These are phyloP conservation scores for Oscheius sp. DNA, from an alignment of 1,140 invertebrate genomes.

Conservation along the genomic window DNA sequence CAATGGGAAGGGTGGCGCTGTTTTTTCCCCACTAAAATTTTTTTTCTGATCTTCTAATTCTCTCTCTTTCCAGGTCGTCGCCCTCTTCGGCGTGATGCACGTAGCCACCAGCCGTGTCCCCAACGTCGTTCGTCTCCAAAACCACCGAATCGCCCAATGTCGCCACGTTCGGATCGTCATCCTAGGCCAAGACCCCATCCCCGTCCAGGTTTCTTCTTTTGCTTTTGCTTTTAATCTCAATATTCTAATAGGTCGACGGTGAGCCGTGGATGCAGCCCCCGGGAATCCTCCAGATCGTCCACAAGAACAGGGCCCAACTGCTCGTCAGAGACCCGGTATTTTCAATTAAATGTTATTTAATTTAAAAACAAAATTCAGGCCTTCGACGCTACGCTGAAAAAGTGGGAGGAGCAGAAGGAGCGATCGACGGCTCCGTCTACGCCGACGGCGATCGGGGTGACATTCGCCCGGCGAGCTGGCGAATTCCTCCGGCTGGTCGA, in stretches of 20 bases:
- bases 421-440: slow-evolving; percentile 34
- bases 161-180: slow-evolving; percentile 91
- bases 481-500: slow-evolving; percentile 29
- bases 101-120: slow-evolving; percentile 81
- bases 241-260: slow-evolving; percentile 74
- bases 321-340: slow-evolving; percentile 79
- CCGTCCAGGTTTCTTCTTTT: slow-evolving; percentile 32
- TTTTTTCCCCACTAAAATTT: too few relatives aligned
- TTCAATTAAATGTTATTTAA: not conserved
- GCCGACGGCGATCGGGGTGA: slow-evolving; percentile 22
- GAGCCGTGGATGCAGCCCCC: slow-evolving; percentile 97
- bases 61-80: slow-evolving; percentile 81
- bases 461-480: slow-evolving; percentile 18
- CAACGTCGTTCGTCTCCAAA: slow-evolving; percentile 82
- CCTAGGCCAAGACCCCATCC: slow-evolving; percentile 68
- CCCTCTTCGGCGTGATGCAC: slow-evolving; percentile 91
- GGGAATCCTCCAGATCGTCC: slow-evolving; percentile 87
- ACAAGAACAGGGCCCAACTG: slow-evolving; percentile 95
- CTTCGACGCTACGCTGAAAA: slow-evolving; percentile 80
- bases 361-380: slow-evolving; percentile 64
- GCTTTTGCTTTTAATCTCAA: not conserved
- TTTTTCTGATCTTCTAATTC: not conserved
- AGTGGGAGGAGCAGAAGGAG: slow-evolving; percentile 81
- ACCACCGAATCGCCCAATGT: slow-evolving; percentile 91
- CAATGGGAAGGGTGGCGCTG: too few relatives aligned